Conservation (phyloP, 2,113 vertebrate species). For the Daubentonia madagascariensis region DNA sequence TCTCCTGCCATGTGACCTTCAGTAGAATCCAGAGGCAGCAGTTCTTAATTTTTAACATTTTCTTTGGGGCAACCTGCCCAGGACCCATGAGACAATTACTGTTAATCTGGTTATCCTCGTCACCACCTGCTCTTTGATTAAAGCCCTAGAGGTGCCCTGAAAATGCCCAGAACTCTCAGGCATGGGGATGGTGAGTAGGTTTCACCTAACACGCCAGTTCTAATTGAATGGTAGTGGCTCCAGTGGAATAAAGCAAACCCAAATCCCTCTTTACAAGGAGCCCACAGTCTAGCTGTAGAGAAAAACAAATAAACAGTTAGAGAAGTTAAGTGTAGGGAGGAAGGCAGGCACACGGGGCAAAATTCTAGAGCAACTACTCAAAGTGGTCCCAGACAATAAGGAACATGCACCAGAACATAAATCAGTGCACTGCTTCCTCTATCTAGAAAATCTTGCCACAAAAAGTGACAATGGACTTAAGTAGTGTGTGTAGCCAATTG, state of each 20-base stretch:
- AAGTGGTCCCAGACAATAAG: neutral
- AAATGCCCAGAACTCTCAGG: neutral
- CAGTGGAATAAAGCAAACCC: neutral
- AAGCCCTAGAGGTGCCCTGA: neutral
- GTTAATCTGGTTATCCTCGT: neutral
- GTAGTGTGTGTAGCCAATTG: neutral
- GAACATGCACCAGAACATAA: neutral
- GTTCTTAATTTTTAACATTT: neutral
- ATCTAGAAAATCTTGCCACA: neutral
- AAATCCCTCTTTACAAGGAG: neutral
- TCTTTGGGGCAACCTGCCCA: neutral
- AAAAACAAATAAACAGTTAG: neutral
- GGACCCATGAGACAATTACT: neutral
- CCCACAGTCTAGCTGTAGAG: neutral
- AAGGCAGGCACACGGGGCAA: neutral
- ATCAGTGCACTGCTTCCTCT: neutral
- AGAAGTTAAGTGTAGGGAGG: neutral
- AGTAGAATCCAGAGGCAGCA: neutral
- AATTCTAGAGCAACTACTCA: neutral
- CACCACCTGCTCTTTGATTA: neutral
- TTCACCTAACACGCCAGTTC: neutral
- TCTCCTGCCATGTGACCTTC: neutral
- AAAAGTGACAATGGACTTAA: neutral
- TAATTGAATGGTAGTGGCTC: neutral
- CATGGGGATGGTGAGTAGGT: neutral